Base-by-base conservation (phyloP, 2,797 vertebrate genomes). In the Dryobates pubescens region DNA sequence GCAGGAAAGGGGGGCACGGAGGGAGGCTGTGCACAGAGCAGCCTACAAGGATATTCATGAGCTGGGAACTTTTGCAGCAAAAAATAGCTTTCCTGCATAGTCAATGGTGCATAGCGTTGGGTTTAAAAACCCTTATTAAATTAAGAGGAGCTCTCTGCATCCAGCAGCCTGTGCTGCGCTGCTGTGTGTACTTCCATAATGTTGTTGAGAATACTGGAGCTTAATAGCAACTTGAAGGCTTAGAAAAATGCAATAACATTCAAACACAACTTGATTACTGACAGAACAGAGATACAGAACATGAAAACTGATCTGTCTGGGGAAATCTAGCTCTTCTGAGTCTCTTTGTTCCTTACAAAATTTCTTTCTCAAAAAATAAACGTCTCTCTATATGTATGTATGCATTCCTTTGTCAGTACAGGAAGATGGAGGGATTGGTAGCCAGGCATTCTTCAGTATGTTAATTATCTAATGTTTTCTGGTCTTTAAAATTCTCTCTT, bases 221-320 rank as follows among this genome's bases (percentile, higher is more conserved):
- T 96, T 93, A 94, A 91, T 92, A 96, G 87, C 86, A 92, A 88
- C 94, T 96, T 91, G 89, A 92, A 96, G 82, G 91, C 87, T 91
- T 92, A 93, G 92, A 96, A 96, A 96, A 97, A 96, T 91, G 95
- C 87, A 96, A 89, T 96, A 94, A 96, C 93, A 95, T 95, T 92
- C 71, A 81, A 89, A 93, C 96, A 93, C 93, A 94, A 96, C 73
- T 90, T 92, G 95, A 96, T 97, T 94, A 92, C 93, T 87, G 93
- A 94, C 58, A 13, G 84, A 97, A 93, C 82, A 95, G 88, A 96
- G 90, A 91, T 79, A 85, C 18, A 58, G 65, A 91, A 92, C 94
- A 93, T 6, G 76, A 95, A 95, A 92, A 89, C 34, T 61, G 84
- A 76, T 88, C 71, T 59, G 47, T 94, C 93, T 76, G 49, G 94